These are phyloP conservation scores for Synanthedon formicaeformis DNA, from an alignment of 2,888 invertebrate genomes.

Conservation along the genomic window DNA sequence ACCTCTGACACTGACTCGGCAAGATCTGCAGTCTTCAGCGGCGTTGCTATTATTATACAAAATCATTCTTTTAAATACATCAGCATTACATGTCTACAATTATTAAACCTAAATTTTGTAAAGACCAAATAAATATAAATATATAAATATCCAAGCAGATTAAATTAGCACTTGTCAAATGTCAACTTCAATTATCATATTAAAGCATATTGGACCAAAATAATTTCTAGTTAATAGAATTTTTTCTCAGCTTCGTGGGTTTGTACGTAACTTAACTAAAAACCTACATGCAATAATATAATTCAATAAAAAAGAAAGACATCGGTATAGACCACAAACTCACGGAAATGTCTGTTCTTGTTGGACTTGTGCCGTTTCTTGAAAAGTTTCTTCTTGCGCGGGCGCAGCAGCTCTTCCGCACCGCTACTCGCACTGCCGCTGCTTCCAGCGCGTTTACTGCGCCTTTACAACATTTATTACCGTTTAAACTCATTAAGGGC, in stretches of 20 bases:
- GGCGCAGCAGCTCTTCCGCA: conserved; percentile 56
- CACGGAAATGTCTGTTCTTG: conserved; percentile 59
- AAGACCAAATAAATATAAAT: too few relatives aligned
- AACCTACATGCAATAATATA: background rate
- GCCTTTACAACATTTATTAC: conserved; percentile 19
- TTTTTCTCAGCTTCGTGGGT: too few relatives aligned
- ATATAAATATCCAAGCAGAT: too few relatives aligned
- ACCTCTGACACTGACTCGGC: conserved; percentile 74
- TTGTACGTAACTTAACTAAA: too few relatives aligned
- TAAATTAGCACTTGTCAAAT: too few relatives aligned
- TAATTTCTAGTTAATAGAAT: too few relatives aligned
- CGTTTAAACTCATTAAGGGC: background rate
- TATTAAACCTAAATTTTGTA: too few relatives aligned
- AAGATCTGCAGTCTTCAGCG: conserved; percentile 53
- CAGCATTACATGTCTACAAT: background rate
- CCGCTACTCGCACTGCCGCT: conserved; percentile 65
- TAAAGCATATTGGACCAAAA: too few relatives aligned
- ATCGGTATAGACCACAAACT: conserved; percentile 21
- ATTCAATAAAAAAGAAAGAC: background rate
- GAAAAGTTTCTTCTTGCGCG: conserved; percentile 73
- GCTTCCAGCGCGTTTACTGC: conserved; percentile 59
- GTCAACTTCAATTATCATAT: too few relatives aligned
- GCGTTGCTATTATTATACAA: conserved; percentile 37
- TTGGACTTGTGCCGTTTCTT: conserved; percentile 73
- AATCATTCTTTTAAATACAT: conserved; percentile 11